Evolutionary conservation across 1,140 invertebrate genomes (phyloP).

Genomic region (Drosophila bipectinata): DNA sequence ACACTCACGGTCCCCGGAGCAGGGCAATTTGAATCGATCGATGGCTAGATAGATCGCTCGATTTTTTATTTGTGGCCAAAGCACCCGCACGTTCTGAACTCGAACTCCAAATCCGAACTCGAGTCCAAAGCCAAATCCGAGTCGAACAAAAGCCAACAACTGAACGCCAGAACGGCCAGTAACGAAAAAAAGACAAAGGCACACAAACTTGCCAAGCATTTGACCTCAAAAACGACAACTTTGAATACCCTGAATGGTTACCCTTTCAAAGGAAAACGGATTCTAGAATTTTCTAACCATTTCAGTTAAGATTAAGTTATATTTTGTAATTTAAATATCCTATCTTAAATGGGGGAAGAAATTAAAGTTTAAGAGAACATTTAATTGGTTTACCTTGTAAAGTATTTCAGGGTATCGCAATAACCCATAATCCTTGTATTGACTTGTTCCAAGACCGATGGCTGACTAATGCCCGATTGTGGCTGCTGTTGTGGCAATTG

Average conservation of each 20-base stretch:
- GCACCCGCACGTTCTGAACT: conserved; percentile 74
- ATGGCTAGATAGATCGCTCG: conserved; percentile 45
- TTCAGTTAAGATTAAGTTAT: background rate
- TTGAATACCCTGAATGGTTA: conserved; percentile 17
- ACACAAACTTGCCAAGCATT: conserved; percentile 48
- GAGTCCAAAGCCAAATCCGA: background rate
- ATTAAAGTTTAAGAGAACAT: too few species aligned
- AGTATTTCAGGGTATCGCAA: background rate
- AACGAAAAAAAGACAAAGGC: conserved; percentile 26
- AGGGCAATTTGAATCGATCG: conserved; percentile 45
- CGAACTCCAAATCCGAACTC: conserved; percentile 25
- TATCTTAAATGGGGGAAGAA: too few species aligned
- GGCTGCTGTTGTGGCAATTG: conserved; percentile 67
- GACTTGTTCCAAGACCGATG: conserved; percentile 46
- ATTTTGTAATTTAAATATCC: background rate
- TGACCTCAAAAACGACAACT: conserved; percentile 53
- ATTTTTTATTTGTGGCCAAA: conserved; percentile 57
- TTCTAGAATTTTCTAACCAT: background rate
- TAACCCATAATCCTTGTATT: background rate
- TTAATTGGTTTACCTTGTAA: background rate
- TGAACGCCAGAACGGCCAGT: conserved; percentile 11
- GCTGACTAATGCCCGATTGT: conserved; percentile 69
- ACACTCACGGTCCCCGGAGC: conserved; percentile 8
- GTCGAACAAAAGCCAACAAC: conserved; percentile 43
- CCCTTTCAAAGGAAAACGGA: conserved; percentile 5